Evolutionary conservation across 2,113 vertebrate species (phyloP), one percentile per base, ranked within the genome.

Genomic region (Colossoma macropomum): DNA sequence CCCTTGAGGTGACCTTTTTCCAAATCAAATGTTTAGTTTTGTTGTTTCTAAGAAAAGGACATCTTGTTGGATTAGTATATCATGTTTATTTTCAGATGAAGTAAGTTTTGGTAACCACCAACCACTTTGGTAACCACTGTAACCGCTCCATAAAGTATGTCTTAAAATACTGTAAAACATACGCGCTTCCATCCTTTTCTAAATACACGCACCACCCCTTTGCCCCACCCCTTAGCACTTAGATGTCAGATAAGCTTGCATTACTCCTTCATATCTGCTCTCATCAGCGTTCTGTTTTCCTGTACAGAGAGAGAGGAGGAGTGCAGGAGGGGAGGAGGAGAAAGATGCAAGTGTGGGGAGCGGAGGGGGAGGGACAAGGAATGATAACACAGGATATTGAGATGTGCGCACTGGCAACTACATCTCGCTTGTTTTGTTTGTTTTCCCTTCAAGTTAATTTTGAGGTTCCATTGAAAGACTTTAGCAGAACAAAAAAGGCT

Each of bases 191-290:
- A 54, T 28, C 38, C 10, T 82, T 69, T 76, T 76, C 17, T 50
- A 41, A 70, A 6, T 17, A 32, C 25, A 65, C 59, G 52, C 71
- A 48, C 50, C 25, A 45, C 19, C 56, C 72, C 48, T 63, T 80
- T 41, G 41, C 75, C 52, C 66, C 30, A 70, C 74, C 66, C 62
- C 41, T 70, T 60, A 78, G 72, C 38, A 52, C 19, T 66, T 62
- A 59, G 38, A 68, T 84, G 76, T 84, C 69, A 82, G 87, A 88
- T 84, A 82, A 84, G 84, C 75, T 88, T 76, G 63, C 50, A 77
- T 84, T 81, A 70, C 63, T 23, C 73, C 70, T 76, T 68, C 75
- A 72, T 75, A 82, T 75, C 75, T 79, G 79, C 70, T 30, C 66
- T 63, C 80, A 83, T 74, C 71, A 38, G 45, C 16, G 63, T 77